Base-by-base conservation (phyloP, 2,797 vertebrate genomes). In the Garrulus glandarius region DNA sequence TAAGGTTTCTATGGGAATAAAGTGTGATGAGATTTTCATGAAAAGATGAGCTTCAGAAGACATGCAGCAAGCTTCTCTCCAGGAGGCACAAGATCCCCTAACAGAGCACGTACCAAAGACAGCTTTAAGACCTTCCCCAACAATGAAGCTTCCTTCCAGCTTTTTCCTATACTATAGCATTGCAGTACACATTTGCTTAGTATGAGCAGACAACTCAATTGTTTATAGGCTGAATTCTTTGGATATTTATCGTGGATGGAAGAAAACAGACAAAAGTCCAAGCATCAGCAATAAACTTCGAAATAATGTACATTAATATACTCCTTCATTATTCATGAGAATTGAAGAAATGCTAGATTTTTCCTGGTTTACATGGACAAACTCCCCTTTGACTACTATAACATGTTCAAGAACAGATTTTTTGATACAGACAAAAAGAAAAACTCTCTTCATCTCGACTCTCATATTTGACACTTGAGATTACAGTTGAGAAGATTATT, bases 21-120 rank as follows among this genome's bases (percentile, higher is more conserved):
- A 71, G n/a, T 12, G 6, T 53, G 26, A 20, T 0, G 7, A 76
- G 75, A 53, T 63, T 77, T 74, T 67, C 32, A 52, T 20, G 24
- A 64, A 53, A 63, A 56, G 49, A 67, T 6, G 30, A 89, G 34
- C 29, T 80, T 86, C 65, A 57, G 65, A 90, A 88, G 50, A 34
- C 30, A 30, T 3, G 21, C 13, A 84, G 30, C 36, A 84, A 69
- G 29, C 17, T 59, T 76, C 23, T 53, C 30, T 57, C 34, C 61
- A 71, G 57, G 21, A 91, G 29, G 24, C 24, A 86, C 0, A 1
- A 71, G 34, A 57, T 49, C 2, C 15, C 19, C 41, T 50, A 47
- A 24, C 0, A 56, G 5, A 52, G 19, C 0, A 0, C 0, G 0
- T n/a, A 68, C 5, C 41, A 57, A 68, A 61, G 37, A 53, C 39